phyloP scores from a whole-genome alignment of 2,888 invertebrate genomes.

The Exephanes ischioxanthus region DNA sequence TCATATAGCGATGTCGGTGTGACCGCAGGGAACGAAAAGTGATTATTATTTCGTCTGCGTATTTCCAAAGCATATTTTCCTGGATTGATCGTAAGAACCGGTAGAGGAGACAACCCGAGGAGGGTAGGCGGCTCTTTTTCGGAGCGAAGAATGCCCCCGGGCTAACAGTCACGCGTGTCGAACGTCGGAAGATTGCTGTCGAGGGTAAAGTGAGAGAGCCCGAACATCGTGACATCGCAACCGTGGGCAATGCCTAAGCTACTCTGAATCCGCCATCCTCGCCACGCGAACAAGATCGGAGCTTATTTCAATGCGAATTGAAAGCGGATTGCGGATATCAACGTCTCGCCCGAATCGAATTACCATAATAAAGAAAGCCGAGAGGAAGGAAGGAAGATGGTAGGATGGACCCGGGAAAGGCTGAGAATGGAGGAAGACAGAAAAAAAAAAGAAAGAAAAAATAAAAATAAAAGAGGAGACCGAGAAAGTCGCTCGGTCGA shows the following conservation, averaged over 20 bases:
- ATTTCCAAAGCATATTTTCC: slow-evolving; percentile 21
- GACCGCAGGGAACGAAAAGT: not conserved
- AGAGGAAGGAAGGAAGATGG: slow-evolving; percentile 30
- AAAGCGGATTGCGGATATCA: slow-evolving; percentile 79
- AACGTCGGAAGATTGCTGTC: slow-evolving; percentile 67
- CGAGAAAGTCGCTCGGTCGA: slow-evolving; percentile 60
- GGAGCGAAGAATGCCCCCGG: slow-evolving; percentile 40
- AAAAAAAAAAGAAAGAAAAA: not conserved
- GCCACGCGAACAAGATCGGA: slow-evolving; percentile 69
- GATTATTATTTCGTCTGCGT: not conserved
- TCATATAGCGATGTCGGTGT: not conserved
- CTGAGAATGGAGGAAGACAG: slow-evolving; percentile 34
- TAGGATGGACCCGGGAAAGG: slow-evolving; percentile 8
- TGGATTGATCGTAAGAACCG: not conserved
- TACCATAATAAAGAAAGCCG: slow-evolving; percentile 80
- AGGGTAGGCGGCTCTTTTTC: slow-evolving; percentile 34
- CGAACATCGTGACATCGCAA: slow-evolving; percentile 54
- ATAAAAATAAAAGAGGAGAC: slow-evolving; percentile 47
- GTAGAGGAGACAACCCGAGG: not conserved
- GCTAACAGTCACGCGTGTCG: slow-evolving; percentile 48
- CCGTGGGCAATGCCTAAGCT: slow-evolving; percentile 62
- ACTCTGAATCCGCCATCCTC: slow-evolving; percentile 43
- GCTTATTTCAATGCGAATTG: slow-evolving; percentile 80
- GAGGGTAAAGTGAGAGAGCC: slow-evolving; percentile 49
- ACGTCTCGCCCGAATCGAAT: slow-evolving; percentile 78